Conservation (phyloP, 2,888 invertebrate genomes). For the Archips xylosteana region DNA sequence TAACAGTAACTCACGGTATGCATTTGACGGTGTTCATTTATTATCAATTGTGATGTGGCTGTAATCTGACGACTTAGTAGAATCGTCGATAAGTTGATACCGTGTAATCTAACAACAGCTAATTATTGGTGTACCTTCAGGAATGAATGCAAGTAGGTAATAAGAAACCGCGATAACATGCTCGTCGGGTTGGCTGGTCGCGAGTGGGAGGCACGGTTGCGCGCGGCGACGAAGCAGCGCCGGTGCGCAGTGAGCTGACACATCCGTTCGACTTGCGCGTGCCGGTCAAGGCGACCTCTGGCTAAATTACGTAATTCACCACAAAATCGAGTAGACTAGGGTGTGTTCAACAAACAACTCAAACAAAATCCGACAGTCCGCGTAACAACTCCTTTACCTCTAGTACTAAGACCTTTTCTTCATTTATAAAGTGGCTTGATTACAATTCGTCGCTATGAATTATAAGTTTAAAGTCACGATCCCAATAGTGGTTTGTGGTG, state of each 20-base stretch:
- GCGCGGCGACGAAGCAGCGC: conserved; percentile 66
- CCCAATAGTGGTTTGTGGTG: conserved; percentile 82
- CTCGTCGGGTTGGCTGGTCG: conserved; percentile 67
- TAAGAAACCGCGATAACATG: conserved; percentile 79
- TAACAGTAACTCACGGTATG: conserved; percentile 32
- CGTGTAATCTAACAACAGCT: conserved; percentile 73
- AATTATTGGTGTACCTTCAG: conserved; percentile 64
- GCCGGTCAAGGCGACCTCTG: conserved; percentile 82
- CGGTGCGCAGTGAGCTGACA: conserved; percentile 83
- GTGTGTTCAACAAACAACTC: conserved; percentile 78
- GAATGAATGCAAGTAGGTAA: conserved; percentile 78
- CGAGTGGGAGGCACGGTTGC: conserved; percentile 81
- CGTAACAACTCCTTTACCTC: conserved; percentile 60
- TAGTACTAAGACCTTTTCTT: conserved; percentile 59
- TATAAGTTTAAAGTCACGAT: conserved; percentile 82
- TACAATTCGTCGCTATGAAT: conserved; percentile 70
- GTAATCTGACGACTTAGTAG: conserved; percentile 57
- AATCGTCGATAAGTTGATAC: conserved; percentile 62
- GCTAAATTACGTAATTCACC: conserved; percentile 82
- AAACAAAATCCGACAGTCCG: conserved; percentile 64
- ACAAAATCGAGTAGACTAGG: conserved; percentile 74
- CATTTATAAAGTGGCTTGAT: conserved; percentile 54
- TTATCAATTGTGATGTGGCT: conserved; percentile 32
- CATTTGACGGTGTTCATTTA: conserved; percentile 32
- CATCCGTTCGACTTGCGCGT: conserved; percentile 83